Conservation (phyloP, 2,888 invertebrate species). For the Euplexia lucipara region DNA sequence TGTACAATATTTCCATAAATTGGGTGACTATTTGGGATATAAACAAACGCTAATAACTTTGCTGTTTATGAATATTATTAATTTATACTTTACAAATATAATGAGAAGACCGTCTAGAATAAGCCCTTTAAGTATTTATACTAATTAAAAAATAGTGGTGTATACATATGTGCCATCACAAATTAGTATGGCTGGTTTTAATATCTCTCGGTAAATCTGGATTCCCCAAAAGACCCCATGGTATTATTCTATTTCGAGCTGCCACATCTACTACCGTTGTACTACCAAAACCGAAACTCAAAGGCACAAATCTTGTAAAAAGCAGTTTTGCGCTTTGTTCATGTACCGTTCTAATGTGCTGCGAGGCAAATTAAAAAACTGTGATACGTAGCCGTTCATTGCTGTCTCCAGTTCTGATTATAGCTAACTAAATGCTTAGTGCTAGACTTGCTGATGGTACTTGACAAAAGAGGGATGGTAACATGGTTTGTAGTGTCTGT, state of each 20-base stretch:
- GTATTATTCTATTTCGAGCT: conserved; percentile 3
- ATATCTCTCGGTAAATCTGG: background rate
- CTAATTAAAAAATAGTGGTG: no score
- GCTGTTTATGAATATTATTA: no score
- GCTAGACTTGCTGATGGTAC: background rate
- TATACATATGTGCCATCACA: no score
- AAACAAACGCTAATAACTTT: no score
- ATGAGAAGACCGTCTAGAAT: no score
- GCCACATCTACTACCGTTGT: conserved; percentile 9
- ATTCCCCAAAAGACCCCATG: background rate
- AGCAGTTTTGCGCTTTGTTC: conserved; percentile 2
- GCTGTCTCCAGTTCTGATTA: conserved; percentile 2
- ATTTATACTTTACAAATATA: no score
- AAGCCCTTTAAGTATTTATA: no score
- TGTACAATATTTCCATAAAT: no score
- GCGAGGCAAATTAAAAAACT: conserved; percentile 2
- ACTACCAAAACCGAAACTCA: conserved; percentile 6
- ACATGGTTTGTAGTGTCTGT: background rate
- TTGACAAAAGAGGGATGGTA: background rate
- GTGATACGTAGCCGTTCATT: background rate
- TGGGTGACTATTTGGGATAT: no score
- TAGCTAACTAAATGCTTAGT: background rate
- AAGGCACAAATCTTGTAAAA: conserved; percentile 6
- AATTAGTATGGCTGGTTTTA: background rate
- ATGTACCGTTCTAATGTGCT: conserved; percentile 6